A percentile compares a stretch with the other conserved stretches of the same genome.
Conservation (phyloP, 2,888 invertebrate species). For the Eristalinus sepulchralis region DNA sequence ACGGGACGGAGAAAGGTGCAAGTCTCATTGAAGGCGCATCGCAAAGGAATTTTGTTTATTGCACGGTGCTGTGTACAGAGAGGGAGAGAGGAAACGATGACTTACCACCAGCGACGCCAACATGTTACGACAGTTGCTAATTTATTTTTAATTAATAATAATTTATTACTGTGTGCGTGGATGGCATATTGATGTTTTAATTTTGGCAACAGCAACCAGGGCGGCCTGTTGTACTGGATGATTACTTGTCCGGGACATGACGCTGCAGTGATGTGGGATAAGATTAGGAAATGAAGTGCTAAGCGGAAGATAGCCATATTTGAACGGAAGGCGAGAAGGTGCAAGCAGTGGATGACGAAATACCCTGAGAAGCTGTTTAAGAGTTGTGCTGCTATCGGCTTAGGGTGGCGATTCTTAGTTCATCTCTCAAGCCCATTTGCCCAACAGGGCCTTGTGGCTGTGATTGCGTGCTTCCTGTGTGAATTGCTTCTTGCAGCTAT, state of each 20-base stretch:
- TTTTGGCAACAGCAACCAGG: conserved; percentile 24
- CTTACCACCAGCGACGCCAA: conserved; percentile 59
- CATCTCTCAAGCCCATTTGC: too few species aligned
- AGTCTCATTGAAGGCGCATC: conserved; percentile 52
- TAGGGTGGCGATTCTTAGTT: too few species aligned
- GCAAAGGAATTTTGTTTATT: conserved; percentile 55
- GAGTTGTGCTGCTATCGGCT: too few species aligned
- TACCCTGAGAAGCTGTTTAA: too few species aligned
- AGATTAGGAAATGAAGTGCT: neutral
- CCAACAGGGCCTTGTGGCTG: too few species aligned
- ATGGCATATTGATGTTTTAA: conserved; percentile 59
- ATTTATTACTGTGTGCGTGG: conserved; percentile 48
- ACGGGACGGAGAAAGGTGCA: neutral
- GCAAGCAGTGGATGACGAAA: neutral
- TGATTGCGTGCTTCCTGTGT: too few species aligned
- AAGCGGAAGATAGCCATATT: neutral
- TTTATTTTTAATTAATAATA: conserved; percentile 69
- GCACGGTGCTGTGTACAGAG: neutral
- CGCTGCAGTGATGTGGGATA: neutral
- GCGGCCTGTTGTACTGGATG: neutral
- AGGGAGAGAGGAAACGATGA: neutral
- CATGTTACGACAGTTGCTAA: conserved; percentile 67
- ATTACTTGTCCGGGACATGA: neutral
- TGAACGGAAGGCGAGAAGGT: neutral
- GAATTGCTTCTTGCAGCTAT: too few species aligned